A percentile compares a stretch with the other conserved stretches of the same genome.
phyloP scores from a whole-genome alignment of 2,797 vertebrate genomes.

The Notoglanidium macrostoma region DNA sequence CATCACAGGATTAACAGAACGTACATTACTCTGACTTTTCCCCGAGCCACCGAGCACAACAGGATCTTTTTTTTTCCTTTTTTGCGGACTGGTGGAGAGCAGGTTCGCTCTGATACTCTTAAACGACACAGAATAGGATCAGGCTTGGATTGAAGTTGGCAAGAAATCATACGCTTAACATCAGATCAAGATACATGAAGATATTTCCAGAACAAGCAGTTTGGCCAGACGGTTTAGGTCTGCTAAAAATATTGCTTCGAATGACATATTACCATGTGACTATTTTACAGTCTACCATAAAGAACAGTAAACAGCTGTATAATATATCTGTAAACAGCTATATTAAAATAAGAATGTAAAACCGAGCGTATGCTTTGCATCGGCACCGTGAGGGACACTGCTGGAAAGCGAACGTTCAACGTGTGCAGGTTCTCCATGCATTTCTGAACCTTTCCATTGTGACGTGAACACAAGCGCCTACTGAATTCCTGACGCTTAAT shows the following conservation, averaged over 20 bases:
- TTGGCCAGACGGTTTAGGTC: background rate
- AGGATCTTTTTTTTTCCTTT: background rate
- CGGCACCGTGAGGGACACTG: background rate
- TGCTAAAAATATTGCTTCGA: too few species aligned
- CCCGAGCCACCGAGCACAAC: background rate
- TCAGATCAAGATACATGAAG: background rate
- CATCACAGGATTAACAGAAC: conserved; percentile 54
- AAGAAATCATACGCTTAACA: background rate
- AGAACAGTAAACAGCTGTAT: too few species aligned
- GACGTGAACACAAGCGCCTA: conserved; percentile 41
- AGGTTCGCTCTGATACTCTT: background rate
- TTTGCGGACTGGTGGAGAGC: background rate
- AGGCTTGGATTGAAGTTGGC: background rate
- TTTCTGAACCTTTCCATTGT: conserved; percentile 19
- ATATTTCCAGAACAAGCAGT: background rate
- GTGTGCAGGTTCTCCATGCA: background rate
- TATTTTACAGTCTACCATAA: background rate
- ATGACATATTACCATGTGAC: background rate
- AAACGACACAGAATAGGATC: background rate
- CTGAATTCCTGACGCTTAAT: conserved; percentile 35
- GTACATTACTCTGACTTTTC: background rate
- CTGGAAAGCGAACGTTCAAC: background rate
- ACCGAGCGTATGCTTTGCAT: background rate
- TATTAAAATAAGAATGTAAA: background rate
- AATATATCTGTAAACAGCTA: background rate